These are phyloP conservation scores for Brachyrhaphis roseni DNA, from an alignment of 2,797 vertebrate genomes.

Conservation along the genomic window DNA sequence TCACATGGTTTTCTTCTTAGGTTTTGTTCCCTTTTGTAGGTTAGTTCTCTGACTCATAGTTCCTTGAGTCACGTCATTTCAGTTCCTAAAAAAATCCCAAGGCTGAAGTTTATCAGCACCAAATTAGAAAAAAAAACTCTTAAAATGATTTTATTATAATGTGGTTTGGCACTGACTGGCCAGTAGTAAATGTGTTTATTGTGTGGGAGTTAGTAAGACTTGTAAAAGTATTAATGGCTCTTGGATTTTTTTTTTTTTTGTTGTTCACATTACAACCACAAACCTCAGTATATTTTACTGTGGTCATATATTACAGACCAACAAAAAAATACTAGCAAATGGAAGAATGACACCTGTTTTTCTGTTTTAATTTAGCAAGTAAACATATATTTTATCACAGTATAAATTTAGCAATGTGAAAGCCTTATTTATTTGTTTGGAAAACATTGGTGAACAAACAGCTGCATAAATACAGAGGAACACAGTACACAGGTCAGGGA, in stretches of 20 bases:
- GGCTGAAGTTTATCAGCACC: not conserved
- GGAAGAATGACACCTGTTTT: not conserved
- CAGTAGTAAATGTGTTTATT: not conserved
- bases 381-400: not conserved
- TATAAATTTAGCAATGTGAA: not conserved
- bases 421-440: not conserved
- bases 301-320: not conserved
- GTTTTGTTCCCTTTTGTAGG: not conserved
- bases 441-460: not conserved
- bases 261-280: not conserved
- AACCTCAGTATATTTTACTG: not conserved
- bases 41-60: not conserved
- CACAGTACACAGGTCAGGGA: not conserved
- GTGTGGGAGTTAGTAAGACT: not conserved
- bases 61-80: not conserved
- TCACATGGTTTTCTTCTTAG: not conserved
- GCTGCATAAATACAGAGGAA: not conserved
- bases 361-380: not conserved
- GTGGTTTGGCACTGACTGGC: not conserved
- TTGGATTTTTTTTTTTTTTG: not conserved
- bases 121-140: not conserved
- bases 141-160: not conserved
- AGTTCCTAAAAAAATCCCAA: not conserved
- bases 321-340: not conserved
- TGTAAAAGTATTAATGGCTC: not conserved